Evolutionary conservation across 1,140 invertebrate genomes (phyloP), one percentile per base, ranked within the genome.

Genomic region (Babylonia areolata): DNA sequence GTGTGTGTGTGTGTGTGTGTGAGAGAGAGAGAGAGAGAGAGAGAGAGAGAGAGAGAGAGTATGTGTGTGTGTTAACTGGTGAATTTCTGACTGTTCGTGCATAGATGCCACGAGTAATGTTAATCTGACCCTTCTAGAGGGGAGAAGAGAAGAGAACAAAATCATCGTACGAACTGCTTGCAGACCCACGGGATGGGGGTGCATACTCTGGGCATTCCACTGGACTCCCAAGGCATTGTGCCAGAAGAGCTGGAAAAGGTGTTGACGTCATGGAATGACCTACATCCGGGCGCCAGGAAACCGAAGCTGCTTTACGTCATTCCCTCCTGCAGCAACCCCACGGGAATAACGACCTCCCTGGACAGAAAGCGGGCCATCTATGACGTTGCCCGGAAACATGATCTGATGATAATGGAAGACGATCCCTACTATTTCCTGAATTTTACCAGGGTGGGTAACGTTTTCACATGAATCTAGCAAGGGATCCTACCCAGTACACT

Each of bases 371-470:
- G 95, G 84, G 95, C 96, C 93, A 96, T 97, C 40, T 97, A 97
- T 90, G 94, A 95, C 35, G 51, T 97, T 87, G 96, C 96, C 20
- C 96, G 96, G 92, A 95, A 96, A 90, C 97, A 96, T 91, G 96
- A 97, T 93, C 96, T 97, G 69, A 89, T 97, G 1, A 97, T 97
- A 75, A 90, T 97, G 0, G 97, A 97, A 91, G 97, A 97, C 89
- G 97, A 97, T 94, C 96, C 97, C 1, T 97, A 97, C 90, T 97
- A 96, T 90, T 97, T 96, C 91, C 93, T 97, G 87, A 96, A 97
- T 90, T 97, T 96, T 91, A 93, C 94, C 84, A 95, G 93, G 86
- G 92, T 93, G 87, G 83, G 64, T 79, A 51, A n/a, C n/a, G n/a
- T n/a, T n/a, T n/a, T n/a, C n/a, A n/a, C n/a, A n/a, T n/a, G n/a